Conservation (phyloP, 1,140 invertebrate genomes). For the Brachionus rubens region DNA sequence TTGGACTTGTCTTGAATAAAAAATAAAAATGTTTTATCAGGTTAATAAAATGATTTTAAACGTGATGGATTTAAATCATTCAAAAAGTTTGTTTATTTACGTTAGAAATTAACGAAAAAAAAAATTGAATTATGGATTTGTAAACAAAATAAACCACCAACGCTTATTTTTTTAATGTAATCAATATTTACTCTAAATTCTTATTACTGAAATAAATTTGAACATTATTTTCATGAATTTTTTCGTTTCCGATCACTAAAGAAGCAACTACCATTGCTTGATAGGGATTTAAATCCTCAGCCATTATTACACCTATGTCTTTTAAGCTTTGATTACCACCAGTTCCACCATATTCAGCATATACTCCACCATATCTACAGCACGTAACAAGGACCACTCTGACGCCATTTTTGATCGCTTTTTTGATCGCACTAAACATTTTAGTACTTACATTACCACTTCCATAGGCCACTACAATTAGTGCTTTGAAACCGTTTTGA, state of each 20-base stretch:
- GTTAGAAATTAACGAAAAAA: too few relatives aligned
- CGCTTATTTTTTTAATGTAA: too few relatives aligned
- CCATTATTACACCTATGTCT: conserved; percentile 40
- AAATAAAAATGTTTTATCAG: too few relatives aligned
- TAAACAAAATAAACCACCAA: too few relatives aligned
- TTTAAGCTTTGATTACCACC: conserved; percentile 43
- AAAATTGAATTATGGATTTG: too few relatives aligned
- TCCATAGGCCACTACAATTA: conserved; percentile 19
- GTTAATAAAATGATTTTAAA: too few relatives aligned
- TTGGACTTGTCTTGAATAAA: too few relatives aligned
- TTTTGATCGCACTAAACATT: conserved; percentile 40
- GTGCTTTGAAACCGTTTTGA: not conserved
- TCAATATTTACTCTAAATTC: too few relatives aligned
- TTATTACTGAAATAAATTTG: conserved; percentile 37
- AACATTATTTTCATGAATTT: not conserved
- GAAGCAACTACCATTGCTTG: conserved; percentile 44
- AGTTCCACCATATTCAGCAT: conserved; percentile 42
- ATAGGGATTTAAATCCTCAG: conserved; percentile 41
- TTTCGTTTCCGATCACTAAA: conserved; percentile 1
- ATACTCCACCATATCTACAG: conserved; percentile 33
- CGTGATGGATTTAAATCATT: too few relatives aligned
- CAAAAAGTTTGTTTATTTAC: too few relatives aligned
- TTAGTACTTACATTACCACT: conserved; percentile 43
- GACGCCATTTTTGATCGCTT: conserved; percentile 17
- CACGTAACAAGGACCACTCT: conserved; percentile 23